Evolutionary conservation across 2,113 vertebrate genomes (phyloP).

Genomic region (Verasper variegatus): DNA sequence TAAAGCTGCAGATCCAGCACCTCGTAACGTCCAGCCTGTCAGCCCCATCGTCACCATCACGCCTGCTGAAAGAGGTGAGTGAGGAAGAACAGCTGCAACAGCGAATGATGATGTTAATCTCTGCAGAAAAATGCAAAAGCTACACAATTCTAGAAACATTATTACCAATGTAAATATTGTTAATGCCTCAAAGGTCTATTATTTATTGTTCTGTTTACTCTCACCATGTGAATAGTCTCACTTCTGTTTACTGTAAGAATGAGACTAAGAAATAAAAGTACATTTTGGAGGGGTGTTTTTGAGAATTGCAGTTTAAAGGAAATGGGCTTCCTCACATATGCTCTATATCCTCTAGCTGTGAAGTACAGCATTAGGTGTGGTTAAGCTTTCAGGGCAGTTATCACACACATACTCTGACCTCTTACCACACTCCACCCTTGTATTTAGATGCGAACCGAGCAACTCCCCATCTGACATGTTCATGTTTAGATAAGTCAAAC

Average conservation of each 20-base stretch:
- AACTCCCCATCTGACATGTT: not conserved
- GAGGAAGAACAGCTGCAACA: not conserved
- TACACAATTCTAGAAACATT: too few species aligned
- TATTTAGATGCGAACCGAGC: accelerated
- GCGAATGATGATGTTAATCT: not conserved
- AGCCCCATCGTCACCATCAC: conserved; percentile 82
- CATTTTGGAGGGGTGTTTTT: not conserved
- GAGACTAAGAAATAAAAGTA: not conserved
- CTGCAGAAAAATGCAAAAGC: too few species aligned
- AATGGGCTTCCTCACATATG: conserved; percentile 16
- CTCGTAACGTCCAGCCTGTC: conserved; percentile 77
- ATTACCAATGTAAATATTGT: too few species aligned
- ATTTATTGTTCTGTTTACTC: not conserved
- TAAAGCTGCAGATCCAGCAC: conserved; percentile 62
- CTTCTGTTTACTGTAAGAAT: not conserved
- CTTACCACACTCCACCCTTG: not conserved
- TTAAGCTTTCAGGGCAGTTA: not conserved
- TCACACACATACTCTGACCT: not conserved
- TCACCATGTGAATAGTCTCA: not conserved
- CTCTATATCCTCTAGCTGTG: not conserved
- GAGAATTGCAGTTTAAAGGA: not conserved
- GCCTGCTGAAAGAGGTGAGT: conserved; percentile 81
- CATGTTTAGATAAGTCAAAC: not conserved
- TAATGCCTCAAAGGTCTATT: too few species aligned
- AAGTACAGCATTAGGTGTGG: not conserved